Evolutionary conservation across 1,140 invertebrate genomes (phyloP).

Genomic region (Leptopilina boulardi): DNA sequence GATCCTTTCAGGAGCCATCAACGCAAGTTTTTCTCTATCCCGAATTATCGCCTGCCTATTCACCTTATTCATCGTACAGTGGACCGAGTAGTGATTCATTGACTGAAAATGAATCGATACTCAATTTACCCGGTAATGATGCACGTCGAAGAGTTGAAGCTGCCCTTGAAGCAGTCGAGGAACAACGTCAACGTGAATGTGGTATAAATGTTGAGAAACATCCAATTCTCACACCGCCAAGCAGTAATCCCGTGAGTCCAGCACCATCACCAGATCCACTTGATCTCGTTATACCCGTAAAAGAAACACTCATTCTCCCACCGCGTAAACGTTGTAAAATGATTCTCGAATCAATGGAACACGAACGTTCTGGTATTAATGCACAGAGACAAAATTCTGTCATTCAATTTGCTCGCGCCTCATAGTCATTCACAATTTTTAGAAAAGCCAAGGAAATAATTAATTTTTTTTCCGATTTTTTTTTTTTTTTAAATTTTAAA

Average conservation of each 20-base stretch:
- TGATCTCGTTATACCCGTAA: constrained; percentile 76
- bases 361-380: constrained; percentile 69
- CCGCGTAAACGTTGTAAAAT: constrained; percentile 86
- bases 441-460: not conserved
- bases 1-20: constrained; percentile 51
- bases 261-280: constrained; percentile 79
- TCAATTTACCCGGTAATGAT: constrained; percentile 78
- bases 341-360: constrained; percentile 83
- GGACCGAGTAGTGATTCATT: constrained; percentile 58
- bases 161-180: constrained; percentile 79
- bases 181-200: constrained; percentile 59
- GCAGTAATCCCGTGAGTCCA: constrained; percentile 79
- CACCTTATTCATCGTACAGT: constrained; percentile 55
- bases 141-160: constrained; percentile 84
- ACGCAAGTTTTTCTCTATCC: constrained; percentile 62
- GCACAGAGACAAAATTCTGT: constrained; percentile 84
- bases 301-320: constrained; percentile 83
- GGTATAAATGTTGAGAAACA: constrained; percentile 62
- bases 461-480: too few species aligned
- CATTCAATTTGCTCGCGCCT: constrained; percentile 86
- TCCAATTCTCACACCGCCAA: constrained; percentile 80
- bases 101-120: constrained; percentile 56
- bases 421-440: constrained; percentile 42
- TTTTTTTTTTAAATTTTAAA: too few species aligned
- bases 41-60: constrained; percentile 57